Percentiles rank a stretch among this genome's conserved stretches.
Conservation (phyloP, 2,888 invertebrate species). For the Mythimna pallens region DNA sequence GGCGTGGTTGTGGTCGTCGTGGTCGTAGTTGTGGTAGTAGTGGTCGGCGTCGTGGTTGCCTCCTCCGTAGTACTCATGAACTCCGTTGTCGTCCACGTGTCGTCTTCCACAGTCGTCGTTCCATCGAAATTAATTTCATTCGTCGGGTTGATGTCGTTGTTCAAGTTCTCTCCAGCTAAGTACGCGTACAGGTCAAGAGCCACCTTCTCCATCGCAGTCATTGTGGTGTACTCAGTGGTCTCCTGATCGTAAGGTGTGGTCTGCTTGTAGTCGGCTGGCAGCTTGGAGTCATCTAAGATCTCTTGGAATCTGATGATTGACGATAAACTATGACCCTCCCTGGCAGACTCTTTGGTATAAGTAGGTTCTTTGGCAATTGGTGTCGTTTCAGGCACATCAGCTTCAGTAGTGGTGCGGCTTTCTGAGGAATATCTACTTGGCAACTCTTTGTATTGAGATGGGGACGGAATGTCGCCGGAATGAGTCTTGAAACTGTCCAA, state of each 20-base stretch:
- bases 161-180: constrained; percentile 92
- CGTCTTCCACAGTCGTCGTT: constrained; percentile 81
- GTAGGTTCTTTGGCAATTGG: constrained; percentile 75
- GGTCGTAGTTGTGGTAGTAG: constrained; percentile 91
- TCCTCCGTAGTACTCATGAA: constrained; percentile 86
- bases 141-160: constrained; percentile 89
- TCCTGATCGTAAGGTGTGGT: constrained; percentile 85
- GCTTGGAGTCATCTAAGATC: constrained; percentile 84
- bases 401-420: constrained; percentile 86
- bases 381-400: constrained; percentile 88
- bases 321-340: constrained; percentile 84
- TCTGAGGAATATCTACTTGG: constrained; percentile 86
- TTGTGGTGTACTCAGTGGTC: constrained; percentile 92
- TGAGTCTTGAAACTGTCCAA: constrained; percentile 95
- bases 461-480: constrained; percentile 89
- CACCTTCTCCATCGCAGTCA: constrained; percentile 94
- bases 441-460: constrained; percentile 88
- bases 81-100: constrained; percentile 86
- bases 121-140: constrained; percentile 80
- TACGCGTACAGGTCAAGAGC: constrained; percentile 96
- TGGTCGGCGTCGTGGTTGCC: constrained; percentile 89
- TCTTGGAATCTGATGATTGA: constrained; percentile 84
- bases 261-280: constrained; percentile 83
- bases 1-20: constrained; percentile 89
- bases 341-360: constrained; percentile 78